Percentiles rank a stretch among this genome's conserved stretches.
phyloP scores from a whole-genome alignment of 2,888 invertebrate species.

The Xanthia togata region DNA sequence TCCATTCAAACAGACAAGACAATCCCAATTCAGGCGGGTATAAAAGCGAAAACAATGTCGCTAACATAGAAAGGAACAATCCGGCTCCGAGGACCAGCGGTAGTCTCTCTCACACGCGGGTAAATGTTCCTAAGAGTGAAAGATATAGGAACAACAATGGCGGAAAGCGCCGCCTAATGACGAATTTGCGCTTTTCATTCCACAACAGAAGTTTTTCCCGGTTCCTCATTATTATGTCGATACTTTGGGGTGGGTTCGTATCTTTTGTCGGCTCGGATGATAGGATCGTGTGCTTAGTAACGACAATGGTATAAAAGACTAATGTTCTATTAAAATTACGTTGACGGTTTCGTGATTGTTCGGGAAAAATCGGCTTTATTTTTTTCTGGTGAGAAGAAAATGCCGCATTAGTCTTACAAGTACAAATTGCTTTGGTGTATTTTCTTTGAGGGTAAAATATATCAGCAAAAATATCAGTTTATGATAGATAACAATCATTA shows the following conservation, averaged over 20 bases:
- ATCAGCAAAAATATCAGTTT: neutral
- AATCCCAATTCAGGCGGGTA: constrained; percentile 89
- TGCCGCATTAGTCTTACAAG: constrained; percentile 3
- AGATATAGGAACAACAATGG: constrained; percentile 85
- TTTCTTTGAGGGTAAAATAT: constrained; percentile 4
- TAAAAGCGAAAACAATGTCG: constrained; percentile 91
- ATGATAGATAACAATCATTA: neutral
- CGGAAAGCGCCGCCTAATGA: constrained; percentile 90
- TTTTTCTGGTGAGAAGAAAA: constrained; percentile 40
- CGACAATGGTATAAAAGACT: constrained; percentile 78
- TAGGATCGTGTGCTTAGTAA: constrained; percentile 85
- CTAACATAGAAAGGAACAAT: constrained; percentile 91
- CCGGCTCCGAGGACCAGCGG: constrained; percentile 87
- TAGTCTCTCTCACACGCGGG: constrained; percentile 79
- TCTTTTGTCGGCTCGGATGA: constrained; percentile 83
- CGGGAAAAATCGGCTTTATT: constrained; percentile 66
- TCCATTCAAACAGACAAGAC: constrained; percentile 90
- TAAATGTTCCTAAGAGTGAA: constrained; percentile 68
- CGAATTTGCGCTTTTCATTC: constrained; percentile 91
- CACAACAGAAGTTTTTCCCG: constrained; percentile 91
- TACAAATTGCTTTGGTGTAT: constrained; percentile 27
- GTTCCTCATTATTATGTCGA: constrained; percentile 89
- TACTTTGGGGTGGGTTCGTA: constrained; percentile 87
- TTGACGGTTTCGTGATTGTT: constrained; percentile 61
- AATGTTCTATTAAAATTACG: constrained; percentile 71